Base-by-base conservation (phyloP, 2,113 vertebrate genomes). In the Setophaga coronata region DNA sequence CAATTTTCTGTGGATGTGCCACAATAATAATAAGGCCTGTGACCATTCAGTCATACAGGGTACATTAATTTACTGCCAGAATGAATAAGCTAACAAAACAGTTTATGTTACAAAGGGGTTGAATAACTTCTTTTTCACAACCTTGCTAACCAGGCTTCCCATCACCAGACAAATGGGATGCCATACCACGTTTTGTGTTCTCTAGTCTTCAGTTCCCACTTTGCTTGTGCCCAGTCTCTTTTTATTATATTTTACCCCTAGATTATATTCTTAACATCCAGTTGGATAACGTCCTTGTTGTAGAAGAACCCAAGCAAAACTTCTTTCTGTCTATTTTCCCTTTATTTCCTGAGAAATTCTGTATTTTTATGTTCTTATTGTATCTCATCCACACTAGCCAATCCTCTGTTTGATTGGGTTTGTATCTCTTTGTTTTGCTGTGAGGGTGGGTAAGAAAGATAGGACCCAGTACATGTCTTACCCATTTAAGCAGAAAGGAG, bases 61-160 rank as follows among this genome's bases (percentile, higher is more conserved):
- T 72, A 48, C 95, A 57, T 90, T 90, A 80, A 89, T 89, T 89
- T 93, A 87, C 60, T 89, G 69, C 25, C 72, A 70, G 83, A 92
- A 80, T 61, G 67, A 89, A 83, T 8, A 94, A 64, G 72, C 86
- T 70, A 91, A 66, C 76, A 66, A 70, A 94, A 51, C 51, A 69
- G 34, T 70, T 93, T 45, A 45, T 73, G 51, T 96, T 73, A 73
- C 51, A 38, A 50, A 83, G 45, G n/a, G 21, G 3, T 50, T 74
- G 42, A 91, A 87, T 45, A 94, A 20, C 34, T 78, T 48, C 21
- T 93, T 87, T 80, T 87, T 91, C 81, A 82, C 53, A 70, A 5
- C 34, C 29, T 81, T 81, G 62, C 54, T 86, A 65, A n/a, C 50
- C n/a, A 69, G 72, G 45, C 58, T 93, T 77, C 69, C 47, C 42